Base-by-base conservation (phyloP, 1,140 invertebrate genomes). In the Sweltsa coloradensis region DNA sequence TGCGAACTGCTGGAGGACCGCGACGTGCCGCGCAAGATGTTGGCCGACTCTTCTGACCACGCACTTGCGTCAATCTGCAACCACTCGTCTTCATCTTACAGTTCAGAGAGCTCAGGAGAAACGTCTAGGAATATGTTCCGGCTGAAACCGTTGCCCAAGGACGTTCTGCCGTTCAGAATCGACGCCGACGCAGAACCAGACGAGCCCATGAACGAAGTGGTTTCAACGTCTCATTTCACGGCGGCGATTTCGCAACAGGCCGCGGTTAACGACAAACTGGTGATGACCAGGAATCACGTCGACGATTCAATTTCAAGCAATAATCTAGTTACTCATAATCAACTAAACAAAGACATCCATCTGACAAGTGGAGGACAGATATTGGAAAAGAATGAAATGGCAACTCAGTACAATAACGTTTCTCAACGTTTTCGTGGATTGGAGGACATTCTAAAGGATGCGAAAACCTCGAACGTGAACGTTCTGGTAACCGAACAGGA, bases 391-490 rank as follows among this genome's bases (percentile, higher is more conserved):
- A 58, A 58, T 47, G 41, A 50, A 27, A 41, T 58, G 11, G 53
- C 50, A 23, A 29, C 22, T 31, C 45, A 47, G 39, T 40, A 53
- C 9, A 54, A 52, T 24, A 44, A 27, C 36, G 44, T 26, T n/a
- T 23, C 49, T 9, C 31, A 29, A 4, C 31, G 44, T 34, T 34
- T 49, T 27, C 19, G 55, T 13, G 61, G 60, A 16, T 57, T 77
- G 22, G 70, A 75, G 49, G 75, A 79, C 49, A 75, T 77, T 51
- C 61, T 74, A 13, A 80, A 81, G 58, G 74, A 78, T 50, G 72
- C 75, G 0, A 78, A 79, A 60, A 78, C 74, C 5, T 71, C 75
- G 22, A 79, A 79, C 56, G 73, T 74, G 0, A 79, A 80, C 60
- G 75, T 81, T 22, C 59, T 76, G 7, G 70, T 71, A 2, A 69